A percentile compares a stretch with the other conserved stretches of the same genome.
These are phyloP conservation scores for Aplochiton taeniatus DNA, from an alignment of 2,797 vertebrate genomes.

Conservation along the genomic window DNA sequence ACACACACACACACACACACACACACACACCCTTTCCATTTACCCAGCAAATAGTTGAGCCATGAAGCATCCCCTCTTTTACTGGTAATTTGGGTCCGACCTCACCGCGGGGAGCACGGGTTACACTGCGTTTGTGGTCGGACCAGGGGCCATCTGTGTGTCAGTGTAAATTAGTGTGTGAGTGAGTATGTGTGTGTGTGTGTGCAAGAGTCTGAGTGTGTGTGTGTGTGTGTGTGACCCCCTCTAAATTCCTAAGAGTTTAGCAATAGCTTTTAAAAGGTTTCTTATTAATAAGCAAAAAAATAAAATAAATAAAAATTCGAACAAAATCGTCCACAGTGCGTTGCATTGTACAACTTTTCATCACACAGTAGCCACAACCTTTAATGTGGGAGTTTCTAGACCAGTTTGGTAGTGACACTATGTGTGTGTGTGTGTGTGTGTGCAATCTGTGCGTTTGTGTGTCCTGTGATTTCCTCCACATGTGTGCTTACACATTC, in stretches of 20 bases:
- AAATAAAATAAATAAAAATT: no score
- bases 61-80: constrained; percentile 81
- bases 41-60: constrained; percentile 81
- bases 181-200: constrained; percentile 40
- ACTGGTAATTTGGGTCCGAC: constrained; percentile 74
- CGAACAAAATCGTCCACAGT: no score
- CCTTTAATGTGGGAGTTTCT: no score
- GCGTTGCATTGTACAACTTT: no score
- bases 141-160: constrained; percentile 75
- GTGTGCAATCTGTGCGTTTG: neutral
- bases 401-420: no score
- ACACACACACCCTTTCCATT: constrained; percentile 76
- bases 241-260: neutral
- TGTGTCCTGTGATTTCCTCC: neutral
- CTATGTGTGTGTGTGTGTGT: constrained; percentile 14
- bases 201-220: constrained; percentile 9
- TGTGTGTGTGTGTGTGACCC: neutral
- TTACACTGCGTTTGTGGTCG: constrained; percentile 78
- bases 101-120: constrained; percentile 77
- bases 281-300: no score
- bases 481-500: neutral
- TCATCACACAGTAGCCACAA: no score
- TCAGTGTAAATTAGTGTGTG: constrained; percentile 60
- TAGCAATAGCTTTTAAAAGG: no score
- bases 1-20: constrained; percentile 60